Evolutionary conservation across 2,888 invertebrate genomes (phyloP).

Genomic region (Athalia circularis): DNA sequence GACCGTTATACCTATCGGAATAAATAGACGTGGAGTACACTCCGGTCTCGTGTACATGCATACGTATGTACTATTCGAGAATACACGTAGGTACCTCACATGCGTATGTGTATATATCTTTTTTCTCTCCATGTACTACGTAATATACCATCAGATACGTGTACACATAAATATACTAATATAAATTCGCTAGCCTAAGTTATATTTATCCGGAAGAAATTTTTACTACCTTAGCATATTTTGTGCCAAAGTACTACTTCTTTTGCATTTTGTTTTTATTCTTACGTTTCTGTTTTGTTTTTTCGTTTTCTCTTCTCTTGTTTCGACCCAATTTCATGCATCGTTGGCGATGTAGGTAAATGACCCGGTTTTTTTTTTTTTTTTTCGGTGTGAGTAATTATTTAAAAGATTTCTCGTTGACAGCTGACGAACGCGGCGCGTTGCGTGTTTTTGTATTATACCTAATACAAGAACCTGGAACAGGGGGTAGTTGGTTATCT

Average conservation of each 20-base stretch:
- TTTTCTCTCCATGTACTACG: no score
- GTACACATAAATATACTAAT: conserved; percentile 13
- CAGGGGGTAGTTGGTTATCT: no score
- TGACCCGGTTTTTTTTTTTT: no score
- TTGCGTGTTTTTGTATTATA: neutral
- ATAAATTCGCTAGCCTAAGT: conserved; percentile 2
- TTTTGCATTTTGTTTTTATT: neutral
- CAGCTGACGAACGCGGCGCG: neutral
- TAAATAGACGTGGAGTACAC: conserved; percentile 12
- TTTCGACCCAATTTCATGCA: neutral
- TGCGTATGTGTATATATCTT: no score
- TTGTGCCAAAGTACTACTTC: neutral
- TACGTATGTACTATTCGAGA: conserved; percentile 1
- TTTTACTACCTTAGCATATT: neutral
- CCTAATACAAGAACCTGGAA: neutral
- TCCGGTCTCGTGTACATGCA: neutral
- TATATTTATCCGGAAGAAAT: neutral
- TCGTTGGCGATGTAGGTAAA: no score
- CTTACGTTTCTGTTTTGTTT: neutral
- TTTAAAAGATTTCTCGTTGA: conserved; percentile 1
- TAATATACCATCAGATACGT: neutral
- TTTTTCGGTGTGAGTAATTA: neutral
- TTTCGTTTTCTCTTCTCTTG: neutral
- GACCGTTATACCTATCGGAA: conserved; percentile 18
- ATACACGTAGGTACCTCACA: neutral